Percentiles rank a stretch among this genome's conserved stretches.
These are phyloP conservation scores for Neolamprologus falcicula DNA, from an alignment of 2,113 vertebrate species.

Conservation along the genomic window DNA sequence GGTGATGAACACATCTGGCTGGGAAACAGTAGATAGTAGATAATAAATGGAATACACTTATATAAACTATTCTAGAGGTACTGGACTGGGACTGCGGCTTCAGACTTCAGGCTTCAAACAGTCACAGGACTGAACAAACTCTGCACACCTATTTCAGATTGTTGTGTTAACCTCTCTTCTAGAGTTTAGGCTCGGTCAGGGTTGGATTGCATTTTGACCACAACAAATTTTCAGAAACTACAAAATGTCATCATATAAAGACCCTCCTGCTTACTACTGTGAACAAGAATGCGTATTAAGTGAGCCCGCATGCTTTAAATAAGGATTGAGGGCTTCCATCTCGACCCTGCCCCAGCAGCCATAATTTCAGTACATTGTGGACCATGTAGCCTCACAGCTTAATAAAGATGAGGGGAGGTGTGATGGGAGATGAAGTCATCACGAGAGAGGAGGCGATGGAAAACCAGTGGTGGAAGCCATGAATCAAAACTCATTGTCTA, in stretches of 20 bases:
- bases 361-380: slow-evolving; percentile 30
- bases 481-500: slow-evolving; percentile 44
- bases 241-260: background rate
- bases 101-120: background rate
- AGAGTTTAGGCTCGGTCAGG: background rate
- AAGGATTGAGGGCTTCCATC: slow-evolving; percentile 14
- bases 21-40: background rate
- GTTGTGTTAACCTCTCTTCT: background rate
- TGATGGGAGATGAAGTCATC: slow-evolving; percentile 48
- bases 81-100: background rate
- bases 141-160: background rate
- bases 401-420: slow-evolving; percentile 52
- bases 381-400: background rate
- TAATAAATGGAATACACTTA: background rate
- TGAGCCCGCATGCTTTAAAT: slow-evolving; percentile 1
- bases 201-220: background rate
- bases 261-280: background rate
- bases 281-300: slow-evolving; percentile 5
- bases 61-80: background rate
- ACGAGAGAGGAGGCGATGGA: slow-evolving; percentile 13
- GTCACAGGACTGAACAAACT: background rate
- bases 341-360: background rate
- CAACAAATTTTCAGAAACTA: background rate
- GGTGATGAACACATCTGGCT: background rate
- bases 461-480: slow-evolving; percentile 22